phyloP scores from a whole-genome alignment of 2,113 vertebrate genomes.

The Ondatra zibethicus region DNA sequence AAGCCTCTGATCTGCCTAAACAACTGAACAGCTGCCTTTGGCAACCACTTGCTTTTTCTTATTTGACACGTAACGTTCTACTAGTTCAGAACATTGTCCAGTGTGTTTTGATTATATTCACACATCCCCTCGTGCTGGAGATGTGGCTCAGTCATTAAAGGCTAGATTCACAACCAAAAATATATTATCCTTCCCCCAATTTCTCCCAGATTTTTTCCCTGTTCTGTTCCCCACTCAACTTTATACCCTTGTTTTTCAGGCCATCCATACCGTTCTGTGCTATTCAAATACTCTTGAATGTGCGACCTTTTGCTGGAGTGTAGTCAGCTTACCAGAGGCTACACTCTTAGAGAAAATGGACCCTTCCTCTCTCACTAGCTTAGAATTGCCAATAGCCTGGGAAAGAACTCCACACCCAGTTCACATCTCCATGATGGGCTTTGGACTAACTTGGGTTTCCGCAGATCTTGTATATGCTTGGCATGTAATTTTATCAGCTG shows the following conservation, averaged over 20 bases:
- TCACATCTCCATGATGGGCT: background rate
- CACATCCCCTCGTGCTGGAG: background rate
- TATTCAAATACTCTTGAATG: background rate
- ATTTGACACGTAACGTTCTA: background rate
- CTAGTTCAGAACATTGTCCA: background rate
- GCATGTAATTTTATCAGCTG: background rate
- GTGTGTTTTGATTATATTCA: background rate
- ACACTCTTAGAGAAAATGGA: background rate
- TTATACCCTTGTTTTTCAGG: background rate
- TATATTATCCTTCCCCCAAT: background rate
- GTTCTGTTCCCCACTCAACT: background rate
- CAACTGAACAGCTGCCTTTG: background rate
- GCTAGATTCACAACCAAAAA: background rate
- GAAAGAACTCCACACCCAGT: too few species aligned
- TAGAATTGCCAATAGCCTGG: background rate
- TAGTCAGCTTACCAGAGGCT: background rate
- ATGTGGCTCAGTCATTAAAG: background rate
- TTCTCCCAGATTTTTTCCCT: background rate
- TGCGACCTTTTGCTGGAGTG: background rate
- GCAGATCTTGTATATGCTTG: background rate
- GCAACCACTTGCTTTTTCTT: background rate
- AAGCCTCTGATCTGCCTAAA: constrained; percentile 1
- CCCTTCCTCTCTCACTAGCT: background rate
- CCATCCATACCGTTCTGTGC: background rate
- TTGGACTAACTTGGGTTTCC: background rate